Conservation (phyloP, 2,113 vertebrate genomes). For the Carollia perspicillata region DNA sequence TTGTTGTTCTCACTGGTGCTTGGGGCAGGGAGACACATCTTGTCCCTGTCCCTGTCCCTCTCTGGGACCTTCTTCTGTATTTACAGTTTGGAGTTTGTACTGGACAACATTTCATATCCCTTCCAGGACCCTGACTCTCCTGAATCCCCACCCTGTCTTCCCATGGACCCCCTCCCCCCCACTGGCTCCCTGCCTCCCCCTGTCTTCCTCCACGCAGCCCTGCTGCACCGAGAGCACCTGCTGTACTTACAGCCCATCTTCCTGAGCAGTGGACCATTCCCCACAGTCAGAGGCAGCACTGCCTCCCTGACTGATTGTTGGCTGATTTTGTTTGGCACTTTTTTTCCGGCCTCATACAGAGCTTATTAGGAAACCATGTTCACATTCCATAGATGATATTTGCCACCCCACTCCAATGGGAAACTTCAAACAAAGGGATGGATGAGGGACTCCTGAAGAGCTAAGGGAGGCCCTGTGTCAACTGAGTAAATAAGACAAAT, state of each 20-base stretch:
- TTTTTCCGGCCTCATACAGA: slow-evolving; percentile 71
- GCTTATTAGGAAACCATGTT: slow-evolving; percentile 74
- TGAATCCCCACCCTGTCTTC: accelerated
- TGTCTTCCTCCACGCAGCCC: accelerated
- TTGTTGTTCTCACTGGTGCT: not conserved
- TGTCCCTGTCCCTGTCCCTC: not conserved
- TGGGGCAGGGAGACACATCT: not conserved
- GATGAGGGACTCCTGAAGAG: not conserved
- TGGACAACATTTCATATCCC: not conserved
- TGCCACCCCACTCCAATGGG: not conserved
- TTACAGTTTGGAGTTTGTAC: not conserved
- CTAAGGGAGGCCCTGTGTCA: not conserved
- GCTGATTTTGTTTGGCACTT: slow-evolving; percentile 77
- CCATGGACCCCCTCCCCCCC: accelerated
- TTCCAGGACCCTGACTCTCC: not conserved
- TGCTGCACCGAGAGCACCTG: not conserved
- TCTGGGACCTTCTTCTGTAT: not conserved
- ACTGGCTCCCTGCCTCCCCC: accelerated
- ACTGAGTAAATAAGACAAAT: not conserved
- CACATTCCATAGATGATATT: slow-evolving; percentile 62
- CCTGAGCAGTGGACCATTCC: slow-evolving; percentile 54
- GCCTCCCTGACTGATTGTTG: slow-evolving; percentile 72
- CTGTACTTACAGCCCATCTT: slow-evolving; percentile 69
- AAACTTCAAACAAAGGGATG: not conserved
- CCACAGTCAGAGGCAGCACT: not conserved